phyloP scores from a whole-genome alignment of 2,113 vertebrate species.

The Phyllostomus discolor region DNA sequence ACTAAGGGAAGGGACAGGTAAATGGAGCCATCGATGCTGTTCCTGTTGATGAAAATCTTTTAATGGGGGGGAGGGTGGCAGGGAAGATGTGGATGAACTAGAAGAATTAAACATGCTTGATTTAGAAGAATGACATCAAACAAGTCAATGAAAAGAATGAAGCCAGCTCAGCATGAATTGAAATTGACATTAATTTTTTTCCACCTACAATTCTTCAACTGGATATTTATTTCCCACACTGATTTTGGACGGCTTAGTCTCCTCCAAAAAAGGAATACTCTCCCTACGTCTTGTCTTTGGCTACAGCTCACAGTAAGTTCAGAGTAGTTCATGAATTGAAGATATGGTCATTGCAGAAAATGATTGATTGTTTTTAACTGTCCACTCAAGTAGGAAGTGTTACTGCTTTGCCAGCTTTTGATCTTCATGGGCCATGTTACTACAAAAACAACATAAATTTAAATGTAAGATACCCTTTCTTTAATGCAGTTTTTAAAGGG shows the following conservation, averaged over 20 bases:
- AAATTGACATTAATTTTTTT: conserved; percentile 76
- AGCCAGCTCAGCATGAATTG: conserved; percentile 67
- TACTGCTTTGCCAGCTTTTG: conserved; percentile 68
- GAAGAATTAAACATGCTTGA: conserved; percentile 95
- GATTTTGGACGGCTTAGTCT: conserved; percentile 72
- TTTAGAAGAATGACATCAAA: conserved; percentile 89
- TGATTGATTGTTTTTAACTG: conserved; percentile 61
- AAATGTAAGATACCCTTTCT: conserved; percentile 47
- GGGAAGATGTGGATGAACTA: conserved; percentile 95
- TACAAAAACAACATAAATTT: conserved; percentile 63
- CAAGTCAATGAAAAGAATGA: conserved; percentile 51
- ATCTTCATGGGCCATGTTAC: conserved; percentile 65
- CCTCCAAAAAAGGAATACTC: conserved; percentile 65
- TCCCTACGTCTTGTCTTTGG: conserved; percentile 73
- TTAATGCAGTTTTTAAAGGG: conserved; percentile 65
- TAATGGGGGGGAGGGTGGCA: conserved; percentile 81
- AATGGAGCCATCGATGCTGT: conserved; percentile 86
- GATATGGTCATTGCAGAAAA: conserved; percentile 70
- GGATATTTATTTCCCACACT: conserved; percentile 74
- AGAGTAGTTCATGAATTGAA: conserved; percentile 73
- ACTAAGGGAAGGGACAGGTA: conserved; percentile 76
- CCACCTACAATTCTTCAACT: conserved; percentile 76
- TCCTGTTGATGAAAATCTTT: conserved; percentile 98
- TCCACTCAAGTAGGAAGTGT: conserved; percentile 66
- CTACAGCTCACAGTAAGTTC: conserved; percentile 78